phyloP scores from a whole-genome alignment of 2,888 invertebrate genomes.

The Clusia tigrina region DNA sequence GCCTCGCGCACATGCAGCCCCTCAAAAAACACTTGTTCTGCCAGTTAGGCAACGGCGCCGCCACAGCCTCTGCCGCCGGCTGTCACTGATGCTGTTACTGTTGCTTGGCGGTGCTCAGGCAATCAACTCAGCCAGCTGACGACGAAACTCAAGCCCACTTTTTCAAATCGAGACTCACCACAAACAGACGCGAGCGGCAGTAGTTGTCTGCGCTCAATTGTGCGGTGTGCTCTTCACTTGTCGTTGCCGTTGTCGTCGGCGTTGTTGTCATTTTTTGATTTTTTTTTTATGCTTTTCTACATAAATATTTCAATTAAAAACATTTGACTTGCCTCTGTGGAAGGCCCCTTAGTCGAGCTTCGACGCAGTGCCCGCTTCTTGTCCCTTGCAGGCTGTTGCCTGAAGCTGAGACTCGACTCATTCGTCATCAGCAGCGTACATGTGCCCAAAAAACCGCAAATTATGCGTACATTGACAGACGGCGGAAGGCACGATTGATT shows the following conservation, averaged over 20 bases:
- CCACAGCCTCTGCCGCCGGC: too few species aligned
- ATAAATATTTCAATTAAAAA: constrained; percentile 1
- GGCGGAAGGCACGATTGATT: background rate
- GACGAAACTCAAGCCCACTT: constrained; percentile 1
- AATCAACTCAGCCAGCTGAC: constrained; percentile 8
- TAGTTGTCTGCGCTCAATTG: background rate
- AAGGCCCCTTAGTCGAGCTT: background rate
- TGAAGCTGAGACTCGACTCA: too few species aligned
- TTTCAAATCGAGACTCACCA: background rate
- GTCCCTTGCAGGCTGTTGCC: background rate
- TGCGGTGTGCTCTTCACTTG: background rate
- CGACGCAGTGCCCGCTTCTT: background rate
- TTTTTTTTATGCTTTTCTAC: background rate
- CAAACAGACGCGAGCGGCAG: background rate
- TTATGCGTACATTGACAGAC: background rate
- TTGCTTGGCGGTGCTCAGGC: background rate
- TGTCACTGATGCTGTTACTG: background rate
- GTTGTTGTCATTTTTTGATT: too few species aligned
- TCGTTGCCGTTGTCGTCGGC: background rate
- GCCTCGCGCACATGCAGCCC: background rate
- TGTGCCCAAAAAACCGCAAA: constrained; percentile 6
- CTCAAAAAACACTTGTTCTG: constrained; percentile 18
- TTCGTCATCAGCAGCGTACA: background rate
- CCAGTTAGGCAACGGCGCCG: background rate
- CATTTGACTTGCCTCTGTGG: background rate